Percentiles rank a stretch among this genome's conserved stretches.
phyloP scores from a whole-genome alignment of 1,140 invertebrate genomes.

The Apis dorsata region DNA sequence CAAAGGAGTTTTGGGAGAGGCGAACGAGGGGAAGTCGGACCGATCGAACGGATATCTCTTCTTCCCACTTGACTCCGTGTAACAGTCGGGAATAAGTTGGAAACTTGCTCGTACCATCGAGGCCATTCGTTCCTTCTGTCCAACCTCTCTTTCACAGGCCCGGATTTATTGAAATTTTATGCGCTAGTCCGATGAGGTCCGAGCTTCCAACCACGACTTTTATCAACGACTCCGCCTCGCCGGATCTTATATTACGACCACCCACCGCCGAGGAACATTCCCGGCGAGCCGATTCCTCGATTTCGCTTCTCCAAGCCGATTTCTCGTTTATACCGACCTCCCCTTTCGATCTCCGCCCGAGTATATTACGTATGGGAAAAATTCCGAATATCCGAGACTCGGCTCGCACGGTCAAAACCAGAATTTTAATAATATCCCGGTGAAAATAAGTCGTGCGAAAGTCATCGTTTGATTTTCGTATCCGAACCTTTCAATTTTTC shows the following conservation, averaged over 20 bases:
- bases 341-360: background rate
- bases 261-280: background rate
- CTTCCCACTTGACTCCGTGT: conserved; percentile 37
- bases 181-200: conserved; percentile 65
- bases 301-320: conserved; percentile 46
- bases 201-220: conserved; percentile 60
- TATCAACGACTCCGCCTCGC: conserved; percentile 56
- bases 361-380: conserved; percentile 40
- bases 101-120: conserved; percentile 62
- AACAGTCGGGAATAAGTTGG: conserved; percentile 63
- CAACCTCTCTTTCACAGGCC: conserved; percentile 27
- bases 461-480: no score
- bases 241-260: conserved; percentile 57
- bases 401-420: conserved; percentile 29
- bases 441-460: conserved; percentile 1
- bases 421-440: conserved; percentile 6
- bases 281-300: conserved; percentile 25
- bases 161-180: conserved; percentile 72
- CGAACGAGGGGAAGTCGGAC: conserved; percentile 26
- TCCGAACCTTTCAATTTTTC: no score
- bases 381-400: background rate
- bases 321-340: conserved; percentile 42
- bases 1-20: conserved; percentile 29
- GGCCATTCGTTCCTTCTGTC: conserved; percentile 59
- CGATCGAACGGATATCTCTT: conserved; percentile 28